Base-by-base conservation (phyloP, 1,140 invertebrate species). In the Steinernema feltiae region DNA sequence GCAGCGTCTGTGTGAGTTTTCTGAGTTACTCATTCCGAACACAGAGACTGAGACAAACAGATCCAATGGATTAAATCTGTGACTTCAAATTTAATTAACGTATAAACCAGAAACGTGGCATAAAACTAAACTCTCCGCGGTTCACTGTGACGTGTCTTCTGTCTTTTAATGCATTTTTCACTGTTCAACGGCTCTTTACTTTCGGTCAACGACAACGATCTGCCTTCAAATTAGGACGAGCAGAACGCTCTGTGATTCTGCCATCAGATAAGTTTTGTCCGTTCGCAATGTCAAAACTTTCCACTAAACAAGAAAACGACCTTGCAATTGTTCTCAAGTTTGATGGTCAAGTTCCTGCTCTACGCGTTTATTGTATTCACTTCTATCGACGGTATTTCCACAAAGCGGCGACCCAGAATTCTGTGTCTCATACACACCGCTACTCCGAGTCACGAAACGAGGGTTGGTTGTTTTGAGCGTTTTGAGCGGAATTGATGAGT, bases 361-460 rank as follows among this genome's bases (percentile, higher is more conserved):
- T 63, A 15, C 3, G 15, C 3, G 53, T 21, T 63, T 7, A 27
- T 27, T 17, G 24, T 63, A 7, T 63, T 15, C 24, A 3, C 53
- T 7, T 63, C 24, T 63, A 63, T n/a, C 24, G 53, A 21, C 24
- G 53, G n/a, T n/a, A n/a, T n/a, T n/a, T n/a, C 24, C 15, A 3
- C 24, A 27, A 63, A 3, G 53, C 53, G 53, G 24, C 7, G 12
- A 63, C 7, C 7, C 15, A 48, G 73, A 48, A 80, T 80, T 46
- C 69, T 80, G 3, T 80, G 78, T 48, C 32, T 80, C 1, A 80
- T 80, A 21, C 78, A 80, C 70, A 79, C 78, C 30, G 78, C 78
- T 24, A 78, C 78, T n/a, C 75, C 71, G n/a, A 79, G 76, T 74
- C 78, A 79, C 63, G 69, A 79, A 31, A 79, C 78, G 29, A 77